Percentiles rank a stretch among this genome's conserved stretches.
phyloP scores from a whole-genome alignment of 2,113 vertebrate species.

The Archilochus colubris region DNA sequence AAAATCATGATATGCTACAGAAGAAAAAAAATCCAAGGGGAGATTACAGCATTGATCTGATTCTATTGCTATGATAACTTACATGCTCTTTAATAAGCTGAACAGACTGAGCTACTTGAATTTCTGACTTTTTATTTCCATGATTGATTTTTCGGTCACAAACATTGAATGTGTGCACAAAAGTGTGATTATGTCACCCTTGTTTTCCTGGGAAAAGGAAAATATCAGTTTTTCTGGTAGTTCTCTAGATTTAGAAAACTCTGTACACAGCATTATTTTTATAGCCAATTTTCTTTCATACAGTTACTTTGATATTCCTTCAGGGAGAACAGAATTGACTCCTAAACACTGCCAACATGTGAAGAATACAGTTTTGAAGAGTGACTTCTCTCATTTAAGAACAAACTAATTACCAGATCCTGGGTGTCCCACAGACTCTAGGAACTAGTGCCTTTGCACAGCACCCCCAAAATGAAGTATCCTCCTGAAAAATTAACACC shows the following conservation, averaged over 20 bases:
- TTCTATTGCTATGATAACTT: not conserved
- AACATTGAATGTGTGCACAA: rapidly evolving
- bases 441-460: not conserved
- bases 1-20: rapidly evolving
- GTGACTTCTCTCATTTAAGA: not conserved
- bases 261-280: not conserved
- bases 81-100: not conserved
- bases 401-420: not conserved
- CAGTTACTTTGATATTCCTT: slow-evolving; percentile 1
- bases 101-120: not conserved
- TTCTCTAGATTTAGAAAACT: not conserved
- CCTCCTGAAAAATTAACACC: not conserved
- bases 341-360: not conserved
- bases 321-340: not conserved
- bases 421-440: not conserved
- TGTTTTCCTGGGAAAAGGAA: not conserved
- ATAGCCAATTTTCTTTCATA: not conserved
- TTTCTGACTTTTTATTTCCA: not conserved
- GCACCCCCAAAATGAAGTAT: not conserved
- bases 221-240: not conserved
- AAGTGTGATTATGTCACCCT: not conserved
- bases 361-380: not conserved
- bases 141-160: not conserved
- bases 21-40: not conserved
- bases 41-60: not conserved